Evolutionary conservation across 1,140 invertebrate species (phyloP).

Genomic region (Drosophila equinoxialis): DNA sequence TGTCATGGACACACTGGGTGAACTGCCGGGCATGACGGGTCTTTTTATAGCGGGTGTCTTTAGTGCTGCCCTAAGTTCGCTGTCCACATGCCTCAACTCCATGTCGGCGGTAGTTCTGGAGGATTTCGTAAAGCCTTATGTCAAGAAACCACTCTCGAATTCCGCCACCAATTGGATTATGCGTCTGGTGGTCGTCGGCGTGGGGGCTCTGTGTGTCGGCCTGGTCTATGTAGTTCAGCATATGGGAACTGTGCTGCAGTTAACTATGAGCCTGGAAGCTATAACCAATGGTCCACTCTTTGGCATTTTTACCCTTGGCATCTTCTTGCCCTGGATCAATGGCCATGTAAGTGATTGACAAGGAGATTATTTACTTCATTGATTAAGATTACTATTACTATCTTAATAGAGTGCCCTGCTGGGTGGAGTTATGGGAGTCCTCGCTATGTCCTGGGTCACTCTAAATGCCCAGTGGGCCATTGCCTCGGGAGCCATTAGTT

Average conservation of each 20-base stretch:
- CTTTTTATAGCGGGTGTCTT: constrained; percentile 89
- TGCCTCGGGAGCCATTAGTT: constrained; percentile 85
- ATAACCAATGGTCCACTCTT: constrained; percentile 89
- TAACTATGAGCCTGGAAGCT: constrained; percentile 85
- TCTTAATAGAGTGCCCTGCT: constrained; percentile 87
- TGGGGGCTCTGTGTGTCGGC: constrained; percentile 84
- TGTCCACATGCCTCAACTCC: constrained; percentile 92
- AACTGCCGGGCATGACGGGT: constrained; percentile 86
- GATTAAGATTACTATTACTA: neutral
- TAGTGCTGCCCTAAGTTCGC: constrained; percentile 88
- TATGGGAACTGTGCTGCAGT: constrained; percentile 83
- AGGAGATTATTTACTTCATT: neutral
- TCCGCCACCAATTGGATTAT: constrained; percentile 84
- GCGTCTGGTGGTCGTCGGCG: constrained; percentile 85
- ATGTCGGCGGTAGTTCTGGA: constrained; percentile 91
- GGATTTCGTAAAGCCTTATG: constrained; percentile 85
- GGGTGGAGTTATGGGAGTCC: constrained; percentile 87
- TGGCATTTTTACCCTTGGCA: constrained; percentile 90
- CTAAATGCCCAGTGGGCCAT: constrained; percentile 91
- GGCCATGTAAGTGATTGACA: constrained; percentile 84
- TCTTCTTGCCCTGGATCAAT: constrained; percentile 89
- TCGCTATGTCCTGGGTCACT: constrained; percentile 90
- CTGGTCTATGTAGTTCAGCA: constrained; percentile 85
- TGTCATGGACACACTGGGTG: constrained; percentile 87
- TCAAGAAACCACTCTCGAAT: constrained; percentile 83